These are phyloP conservation scores for Heliconius charithonia DNA, from an alignment of 2,888 invertebrate species.

Conservation along the genomic window DNA sequence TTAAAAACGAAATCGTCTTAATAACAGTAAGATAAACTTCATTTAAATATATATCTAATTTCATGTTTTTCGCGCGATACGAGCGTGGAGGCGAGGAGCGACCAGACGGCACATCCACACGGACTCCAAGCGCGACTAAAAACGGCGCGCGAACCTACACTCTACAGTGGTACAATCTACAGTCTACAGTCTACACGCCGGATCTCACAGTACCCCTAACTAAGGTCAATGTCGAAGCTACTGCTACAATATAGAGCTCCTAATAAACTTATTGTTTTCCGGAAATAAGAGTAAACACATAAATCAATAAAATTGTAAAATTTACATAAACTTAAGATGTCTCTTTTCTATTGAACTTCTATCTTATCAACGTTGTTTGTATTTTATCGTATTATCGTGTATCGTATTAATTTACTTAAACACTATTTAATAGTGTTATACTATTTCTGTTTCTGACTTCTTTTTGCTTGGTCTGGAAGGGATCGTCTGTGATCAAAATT, in stretches of 20 bases:
- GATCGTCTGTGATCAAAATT: no score
- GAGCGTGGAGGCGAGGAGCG: neutral
- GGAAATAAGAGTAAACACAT: neutral
- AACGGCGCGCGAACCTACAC: slow-evolving; percentile 27
- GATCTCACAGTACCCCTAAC: neutral
- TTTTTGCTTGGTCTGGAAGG: no score
- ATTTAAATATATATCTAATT: slow-evolving; percentile 13
- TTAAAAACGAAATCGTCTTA: neutral
- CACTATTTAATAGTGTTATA: no score
- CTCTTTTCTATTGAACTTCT: no score
- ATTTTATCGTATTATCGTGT: no score
- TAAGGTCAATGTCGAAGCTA: slow-evolving; percentile 29
- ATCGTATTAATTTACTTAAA: no score
- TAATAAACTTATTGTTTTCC: neutral
- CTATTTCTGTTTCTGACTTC: no score
- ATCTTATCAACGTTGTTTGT: no score
- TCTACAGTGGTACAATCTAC: neutral
- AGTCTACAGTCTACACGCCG: no score
- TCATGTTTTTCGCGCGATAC: slow-evolving; percentile 16
- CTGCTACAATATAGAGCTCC: neutral
- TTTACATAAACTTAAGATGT: neutral
- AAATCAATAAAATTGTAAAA: neutral
- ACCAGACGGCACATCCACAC: slow-evolving; percentile 27
- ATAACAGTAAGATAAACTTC: neutral
- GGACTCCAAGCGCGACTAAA: slow-evolving; percentile 39